These are phyloP conservation scores for Eulemur macaco DNA, from an alignment of 2,113 vertebrate genomes.

Conservation along the genomic window DNA sequence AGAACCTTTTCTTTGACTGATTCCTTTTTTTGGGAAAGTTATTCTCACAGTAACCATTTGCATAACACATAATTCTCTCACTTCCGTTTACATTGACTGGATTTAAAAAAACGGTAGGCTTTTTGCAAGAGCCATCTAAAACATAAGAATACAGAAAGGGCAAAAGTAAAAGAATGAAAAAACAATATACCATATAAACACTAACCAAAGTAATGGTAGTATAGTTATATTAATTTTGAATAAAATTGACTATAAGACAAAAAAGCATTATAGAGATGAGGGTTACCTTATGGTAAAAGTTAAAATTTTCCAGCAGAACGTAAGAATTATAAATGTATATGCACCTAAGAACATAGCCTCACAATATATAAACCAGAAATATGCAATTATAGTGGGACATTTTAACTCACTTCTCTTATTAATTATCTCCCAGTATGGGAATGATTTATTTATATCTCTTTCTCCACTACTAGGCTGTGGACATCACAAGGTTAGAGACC, in stretches of 20 bases:
- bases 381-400: neutral
- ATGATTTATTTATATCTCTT: neutral
- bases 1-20: neutral
- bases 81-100: neutral
- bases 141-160: neutral
- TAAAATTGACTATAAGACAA: constrained; percentile 7
- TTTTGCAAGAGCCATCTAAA: neutral
- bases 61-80: neutral
- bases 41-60: neutral
- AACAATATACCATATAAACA: neutral
- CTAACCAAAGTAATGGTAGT: neutral
- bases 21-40: neutral
- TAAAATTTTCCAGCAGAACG: neutral
- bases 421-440: neutral
- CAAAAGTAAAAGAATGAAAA: neutral
- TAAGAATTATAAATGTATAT: neutral
- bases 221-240: neutral
- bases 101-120: neutral
- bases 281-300: neutral
- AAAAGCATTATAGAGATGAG: neutral
- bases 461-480: neutral
- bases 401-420: neutral
- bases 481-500: neutral
- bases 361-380: constrained; percentile 10
- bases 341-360: neutral